These are phyloP conservation scores for Caenorhabditis angaria DNA, from an alignment of 2,888 invertebrate genomes.

Conservation along the genomic window DNA sequence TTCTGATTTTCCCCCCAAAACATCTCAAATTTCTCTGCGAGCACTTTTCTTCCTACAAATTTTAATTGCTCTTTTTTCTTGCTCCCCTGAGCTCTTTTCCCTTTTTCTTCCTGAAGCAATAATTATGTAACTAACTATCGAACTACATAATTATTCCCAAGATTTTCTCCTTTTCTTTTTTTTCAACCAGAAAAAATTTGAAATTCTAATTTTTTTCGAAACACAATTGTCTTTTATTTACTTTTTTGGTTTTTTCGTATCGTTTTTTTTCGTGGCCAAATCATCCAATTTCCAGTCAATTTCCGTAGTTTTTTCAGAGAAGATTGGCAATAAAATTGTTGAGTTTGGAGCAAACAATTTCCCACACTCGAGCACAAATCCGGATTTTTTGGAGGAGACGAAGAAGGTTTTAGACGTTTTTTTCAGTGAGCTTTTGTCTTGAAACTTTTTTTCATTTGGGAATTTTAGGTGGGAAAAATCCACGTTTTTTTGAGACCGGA, in stretches of 20 bases:
- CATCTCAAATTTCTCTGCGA: no score
- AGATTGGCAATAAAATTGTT: no score
- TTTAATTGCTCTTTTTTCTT: background rate
- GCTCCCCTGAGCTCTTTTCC: no score
- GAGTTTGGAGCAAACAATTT: background rate
- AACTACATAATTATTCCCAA: background rate
- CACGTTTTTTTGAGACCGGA: no score
- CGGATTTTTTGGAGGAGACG: background rate
- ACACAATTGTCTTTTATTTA: background rate
- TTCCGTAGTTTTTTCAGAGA: background rate
- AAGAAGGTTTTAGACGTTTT: background rate
- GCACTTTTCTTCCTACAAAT: background rate
- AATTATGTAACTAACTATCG: background rate
- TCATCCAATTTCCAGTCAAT: background rate
- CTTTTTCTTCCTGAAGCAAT: no score
- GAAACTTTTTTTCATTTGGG: no score
- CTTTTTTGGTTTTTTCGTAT: background rate
- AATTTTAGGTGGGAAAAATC: no score
- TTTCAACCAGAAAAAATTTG: background rate
- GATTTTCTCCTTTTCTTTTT: background rate
- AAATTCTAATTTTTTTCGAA: background rate
- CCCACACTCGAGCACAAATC: constrained; percentile 4
- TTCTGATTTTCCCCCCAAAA: background rate
- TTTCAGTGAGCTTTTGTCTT: no score
- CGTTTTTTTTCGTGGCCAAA: background rate